Evolutionary conservation across 2,797 vertebrate species (phyloP), one percentile per base, ranked within the genome.

Genomic region (Agapornis canus): DNA sequence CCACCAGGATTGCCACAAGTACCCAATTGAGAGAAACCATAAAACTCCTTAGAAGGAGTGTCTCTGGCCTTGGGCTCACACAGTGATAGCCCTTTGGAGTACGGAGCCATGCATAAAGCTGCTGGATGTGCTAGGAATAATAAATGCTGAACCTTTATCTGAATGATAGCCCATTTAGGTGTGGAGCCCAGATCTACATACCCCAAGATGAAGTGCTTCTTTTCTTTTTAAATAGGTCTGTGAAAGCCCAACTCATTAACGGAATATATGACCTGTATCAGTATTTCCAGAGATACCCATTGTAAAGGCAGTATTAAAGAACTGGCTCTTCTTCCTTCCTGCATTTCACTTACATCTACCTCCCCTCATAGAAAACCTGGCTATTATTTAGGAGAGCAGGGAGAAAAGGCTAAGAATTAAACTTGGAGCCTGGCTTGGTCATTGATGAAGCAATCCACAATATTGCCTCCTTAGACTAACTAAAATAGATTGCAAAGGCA

Each of bases 201-300:
- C 60, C 83, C 66, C 21, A 64, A 63, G 95, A 96, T 88, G 72
- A 95, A 96, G 73, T 73, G 48, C 72, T 78, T 48, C 54, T 94
- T 94, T 94, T 82, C 79, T 86, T 94, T 96, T 84, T 90, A 90
- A 94, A 91, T 70, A 95, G 85, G 56, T 57, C 48, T 77, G 45
- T 83, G 71, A 94, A 93, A 94, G 64, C 70, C 70, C 70, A 68
- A 8, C 63, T 94, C 64, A 73, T 95, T 94, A 92, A 52, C 31
- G 82, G 60, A 72, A 79, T 77, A 79, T 87, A 94, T 1, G 60
- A 79, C 27, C n/a, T 76, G 77, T 54, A 94, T 51, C 66, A 72
- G 79, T 91, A 91, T 80, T 83, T 73, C 63, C 73, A 94, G 40
- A 64, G 19, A 56, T 8, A 54, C 15, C 40, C 64, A 47, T 16